Evolutionary conservation across 2,113 vertebrate species (phyloP).

Genomic region (Illadopsis cleaveri): DNA sequence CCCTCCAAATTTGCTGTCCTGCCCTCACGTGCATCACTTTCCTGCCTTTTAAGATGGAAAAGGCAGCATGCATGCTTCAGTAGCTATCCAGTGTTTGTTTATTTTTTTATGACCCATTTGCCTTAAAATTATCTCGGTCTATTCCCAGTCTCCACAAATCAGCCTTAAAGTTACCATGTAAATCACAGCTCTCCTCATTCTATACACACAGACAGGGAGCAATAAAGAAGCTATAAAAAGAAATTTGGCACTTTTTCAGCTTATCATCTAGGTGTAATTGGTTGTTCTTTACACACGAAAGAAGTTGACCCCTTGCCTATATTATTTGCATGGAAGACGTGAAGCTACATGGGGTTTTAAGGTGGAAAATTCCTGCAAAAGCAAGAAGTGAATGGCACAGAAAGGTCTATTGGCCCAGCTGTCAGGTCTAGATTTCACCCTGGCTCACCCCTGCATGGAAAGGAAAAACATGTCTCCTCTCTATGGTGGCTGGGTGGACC

Average conservation of each 20-base stretch:
- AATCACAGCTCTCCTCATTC: neutral
- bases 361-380: constrained; percentile 25
- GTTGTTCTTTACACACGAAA: constrained; percentile 12
- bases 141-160: neutral
- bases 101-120: constrained; percentile 14
- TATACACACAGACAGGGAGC: constrained; percentile 7
- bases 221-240: constrained; percentile 61
- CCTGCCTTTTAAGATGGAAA: neutral
- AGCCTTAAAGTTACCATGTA: neutral
- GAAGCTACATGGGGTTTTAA: neutral
- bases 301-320: constrained; percentile 23
- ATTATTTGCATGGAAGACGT: constrained; percentile 7
- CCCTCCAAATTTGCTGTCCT: neutral
- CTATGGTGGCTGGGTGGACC: neutral
- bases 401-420: neutral
- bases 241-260: constrained; percentile 45
- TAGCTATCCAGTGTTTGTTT: neutral
- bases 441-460: constrained; percentile 15
- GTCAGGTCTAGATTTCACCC: constrained; percentile 34
- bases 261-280: neutral
- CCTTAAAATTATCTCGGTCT: neutral
- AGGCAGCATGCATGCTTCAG: neutral
- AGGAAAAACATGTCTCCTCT: constrained; percentile 37
- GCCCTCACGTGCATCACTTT: neutral
- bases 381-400: neutral